Evolutionary conservation across 92 coral and sea anemone genomes (phyloP).

Genomic region (Metridium senile): DNA sequence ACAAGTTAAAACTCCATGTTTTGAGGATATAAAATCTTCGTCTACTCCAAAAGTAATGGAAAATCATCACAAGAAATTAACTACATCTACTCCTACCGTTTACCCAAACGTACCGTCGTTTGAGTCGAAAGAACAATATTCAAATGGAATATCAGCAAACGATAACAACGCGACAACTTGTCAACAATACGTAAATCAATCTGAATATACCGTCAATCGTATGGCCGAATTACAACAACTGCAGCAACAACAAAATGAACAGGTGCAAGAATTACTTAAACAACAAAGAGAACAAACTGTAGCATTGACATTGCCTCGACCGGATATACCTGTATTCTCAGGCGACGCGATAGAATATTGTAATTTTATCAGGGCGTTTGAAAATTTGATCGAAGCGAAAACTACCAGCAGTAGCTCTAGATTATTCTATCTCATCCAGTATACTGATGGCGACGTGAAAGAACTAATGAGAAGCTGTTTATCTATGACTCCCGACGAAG

Average conservation of each 20-base stretch:
- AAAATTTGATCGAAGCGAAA: conserved; percentile 48
- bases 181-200: no score
- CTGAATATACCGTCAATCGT: not conserved
- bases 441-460: conserved; percentile 17
- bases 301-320: conserved; percentile 56
- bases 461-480: conserved; percentile 22
- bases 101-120: not conserved
- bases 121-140: not conserved
- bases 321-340: conserved; percentile 43
- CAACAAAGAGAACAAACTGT: conserved; percentile 41
- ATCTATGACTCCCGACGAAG: conserved; percentile 15
- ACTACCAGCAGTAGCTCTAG: conserved; percentile 44
- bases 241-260: conserved; percentile 29
- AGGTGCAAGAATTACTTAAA: conserved; percentile 7
- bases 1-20: not conserved
- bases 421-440: conserved; percentile 48
- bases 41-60: not conserved
- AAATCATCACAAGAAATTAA: not conserved
- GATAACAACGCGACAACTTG: not conserved
- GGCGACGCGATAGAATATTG: conserved; percentile 55
- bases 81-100: not conserved
- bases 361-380: conserved; percentile 55
- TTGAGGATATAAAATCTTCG: not conserved
- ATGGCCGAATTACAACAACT: conserved; percentile 16
- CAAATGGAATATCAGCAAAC: not conserved